A percentile compares a stretch with the other conserved stretches of the same genome.
Evolutionary conservation across 2,113 vertebrate genomes (phyloP).

Genomic region (Mormyrus lacerda): DNA sequence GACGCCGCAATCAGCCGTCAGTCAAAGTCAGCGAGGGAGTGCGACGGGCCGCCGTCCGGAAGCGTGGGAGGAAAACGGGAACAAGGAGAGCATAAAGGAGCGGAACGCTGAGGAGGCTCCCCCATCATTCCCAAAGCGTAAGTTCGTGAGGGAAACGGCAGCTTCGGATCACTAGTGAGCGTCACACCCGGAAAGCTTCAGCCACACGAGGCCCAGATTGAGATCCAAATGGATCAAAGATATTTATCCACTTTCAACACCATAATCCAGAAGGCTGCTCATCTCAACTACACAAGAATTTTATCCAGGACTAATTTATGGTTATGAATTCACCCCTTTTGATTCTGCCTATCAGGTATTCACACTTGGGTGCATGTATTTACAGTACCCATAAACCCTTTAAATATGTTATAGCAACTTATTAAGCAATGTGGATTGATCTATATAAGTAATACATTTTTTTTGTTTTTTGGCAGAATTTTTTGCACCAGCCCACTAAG

Average conservation of each 20-base stretch:
- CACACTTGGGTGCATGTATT: not conserved
- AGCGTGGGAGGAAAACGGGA: not conserved
- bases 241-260: not conserved
- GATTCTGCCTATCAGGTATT: not conserved
- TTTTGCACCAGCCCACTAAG: not conserved
- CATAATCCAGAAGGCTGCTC: not conserved
- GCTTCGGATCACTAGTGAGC: not conserved
- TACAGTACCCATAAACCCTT: not conserved
- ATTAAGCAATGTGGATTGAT: not conserved
- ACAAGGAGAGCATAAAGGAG: not conserved
- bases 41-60: too few species aligned
- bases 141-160: not conserved
- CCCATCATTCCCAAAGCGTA: not conserved
- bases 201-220: not conserved
- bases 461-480: not conserved
- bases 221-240: not conserved
- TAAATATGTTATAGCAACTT: not conserved
- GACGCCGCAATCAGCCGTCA: slow-evolving; percentile 39
- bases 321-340: not conserved
- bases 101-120: not conserved
- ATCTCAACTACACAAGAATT: not conserved
- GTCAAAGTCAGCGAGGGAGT: slow-evolving; percentile 34
- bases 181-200: not conserved
- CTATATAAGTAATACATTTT: not conserved
- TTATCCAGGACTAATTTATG: not conserved